Conservation (phyloP, 1,140 invertebrate species). For the Triops longicaudatus region DNA sequence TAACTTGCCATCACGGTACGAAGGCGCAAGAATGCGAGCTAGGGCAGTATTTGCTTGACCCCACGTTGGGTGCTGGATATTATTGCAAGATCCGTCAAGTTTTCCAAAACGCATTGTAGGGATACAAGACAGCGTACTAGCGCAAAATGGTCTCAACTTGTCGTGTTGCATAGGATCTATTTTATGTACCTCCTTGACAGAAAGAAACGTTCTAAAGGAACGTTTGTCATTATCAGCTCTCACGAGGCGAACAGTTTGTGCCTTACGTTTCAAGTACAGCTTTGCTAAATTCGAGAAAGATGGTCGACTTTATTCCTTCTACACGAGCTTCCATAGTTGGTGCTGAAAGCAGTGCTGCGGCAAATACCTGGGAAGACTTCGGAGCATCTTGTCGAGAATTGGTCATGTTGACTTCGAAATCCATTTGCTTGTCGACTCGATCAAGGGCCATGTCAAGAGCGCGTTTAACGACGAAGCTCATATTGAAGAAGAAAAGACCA, state of each 20-base stretch:
- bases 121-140: too few relatives aligned
- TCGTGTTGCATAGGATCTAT: too few relatives aligned
- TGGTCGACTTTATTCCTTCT: neutral
- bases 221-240: too few relatives aligned
- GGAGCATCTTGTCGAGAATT: neutral
- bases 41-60: conserved; percentile 70
- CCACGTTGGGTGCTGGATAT: conserved; percentile 57
- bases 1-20: conserved; percentile 66
- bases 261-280: neutral
- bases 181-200: too few relatives aligned
- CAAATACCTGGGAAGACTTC: neutral
- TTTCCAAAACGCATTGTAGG: conserved; percentile 41
- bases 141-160: too few relatives aligned
- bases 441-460: neutral
- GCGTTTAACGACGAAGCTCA: neutral
- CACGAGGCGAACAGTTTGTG: too few relatives aligned
- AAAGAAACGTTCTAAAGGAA: too few relatives aligned
- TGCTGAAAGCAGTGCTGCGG: neutral
- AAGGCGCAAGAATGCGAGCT: conserved; percentile 63
- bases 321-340: neutral
- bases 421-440: neutral
- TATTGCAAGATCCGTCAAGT: conserved; percentile 79
- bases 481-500: neutral
- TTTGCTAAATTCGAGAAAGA: neutral
- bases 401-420: neutral